Conservation (phyloP, 2,888 invertebrate species). For the Bellardia pandia region DNA sequence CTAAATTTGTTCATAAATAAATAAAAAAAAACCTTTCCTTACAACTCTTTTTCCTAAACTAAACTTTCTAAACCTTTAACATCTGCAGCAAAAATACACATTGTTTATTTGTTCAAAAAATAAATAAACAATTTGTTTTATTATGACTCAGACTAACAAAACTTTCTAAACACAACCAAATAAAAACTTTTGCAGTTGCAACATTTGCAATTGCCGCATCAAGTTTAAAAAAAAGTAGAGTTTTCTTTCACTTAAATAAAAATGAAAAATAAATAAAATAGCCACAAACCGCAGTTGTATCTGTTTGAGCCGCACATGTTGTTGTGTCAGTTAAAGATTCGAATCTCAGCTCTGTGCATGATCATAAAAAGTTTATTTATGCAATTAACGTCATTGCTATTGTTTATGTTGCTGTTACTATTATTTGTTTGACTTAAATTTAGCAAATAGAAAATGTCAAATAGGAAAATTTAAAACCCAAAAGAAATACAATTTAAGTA, state of each 20-base stretch:
- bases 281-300: neutral
- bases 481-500: neutral
- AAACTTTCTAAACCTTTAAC: slow-evolving; percentile 58
- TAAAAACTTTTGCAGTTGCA: neutral
- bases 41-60: neutral
- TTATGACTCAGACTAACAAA: slow-evolving; percentile 3
- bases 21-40: slow-evolving; percentile 2
- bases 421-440: slow-evolving; percentile 19
- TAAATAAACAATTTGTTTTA: slow-evolving; percentile 39
- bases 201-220: slow-evolving; percentile 16
- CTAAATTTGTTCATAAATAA: slow-evolving; percentile 20
- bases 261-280: slow-evolving; percentile 4
- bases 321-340: neutral
- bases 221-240: slow-evolving; percentile 7
- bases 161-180: slow-evolving; percentile 61
- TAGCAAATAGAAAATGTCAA: slow-evolving; percentile 9
- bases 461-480: neutral
- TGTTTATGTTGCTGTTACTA: neutral
- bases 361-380: slow-evolving; percentile 38
- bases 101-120: slow-evolving; percentile 17
- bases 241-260: slow-evolving; percentile 17
- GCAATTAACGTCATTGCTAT: slow-evolving; percentile 20
- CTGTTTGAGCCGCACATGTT: neutral
- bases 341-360: slow-evolving; percentile 21
- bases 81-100: neutral